Percentiles rank a stretch among this genome's conserved stretches.
Conservation (phyloP, 2,113 vertebrate genomes). For the Panthera leo region DNA sequence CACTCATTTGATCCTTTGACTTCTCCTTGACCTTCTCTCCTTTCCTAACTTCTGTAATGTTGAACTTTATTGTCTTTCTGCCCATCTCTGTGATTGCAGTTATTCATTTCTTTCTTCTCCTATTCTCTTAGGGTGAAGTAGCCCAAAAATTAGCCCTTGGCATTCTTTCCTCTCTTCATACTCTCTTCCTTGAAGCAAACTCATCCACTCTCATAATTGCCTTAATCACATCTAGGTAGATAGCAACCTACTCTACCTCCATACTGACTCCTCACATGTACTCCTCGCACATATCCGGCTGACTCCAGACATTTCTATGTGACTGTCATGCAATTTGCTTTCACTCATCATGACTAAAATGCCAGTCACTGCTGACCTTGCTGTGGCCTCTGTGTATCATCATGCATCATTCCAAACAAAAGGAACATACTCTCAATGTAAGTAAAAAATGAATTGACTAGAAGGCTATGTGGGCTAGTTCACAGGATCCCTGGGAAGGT, state of each 20-base stretch:
- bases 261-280: not conserved
- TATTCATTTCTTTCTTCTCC: not conserved
- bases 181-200: not conserved
- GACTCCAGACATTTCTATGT: not conserved
- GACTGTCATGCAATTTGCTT: not conserved
- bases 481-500: not conserved
- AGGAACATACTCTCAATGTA: not conserved
- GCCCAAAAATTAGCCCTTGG: not conserved
- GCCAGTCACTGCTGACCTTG: not conserved
- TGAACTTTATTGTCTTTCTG: not conserved
- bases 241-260: not conserved
- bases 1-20: not conserved
- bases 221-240: not conserved
- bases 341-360: slow-evolving; percentile 29
- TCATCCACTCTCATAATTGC: not conserved
- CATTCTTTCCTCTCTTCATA: not conserved
- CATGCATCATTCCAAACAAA: slow-evolving; percentile 39
- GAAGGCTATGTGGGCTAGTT: not conserved
- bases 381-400: not conserved
- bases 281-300: not conserved
- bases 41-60: not conserved
- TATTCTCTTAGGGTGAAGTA: not conserved
- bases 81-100: not conserved
- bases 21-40: not conserved
- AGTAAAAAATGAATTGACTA: slow-evolving; percentile 33